phyloP scores from a whole-genome alignment of 64 coral and sea anemone species.

The Catalaphyllia jardinei region DNA sequence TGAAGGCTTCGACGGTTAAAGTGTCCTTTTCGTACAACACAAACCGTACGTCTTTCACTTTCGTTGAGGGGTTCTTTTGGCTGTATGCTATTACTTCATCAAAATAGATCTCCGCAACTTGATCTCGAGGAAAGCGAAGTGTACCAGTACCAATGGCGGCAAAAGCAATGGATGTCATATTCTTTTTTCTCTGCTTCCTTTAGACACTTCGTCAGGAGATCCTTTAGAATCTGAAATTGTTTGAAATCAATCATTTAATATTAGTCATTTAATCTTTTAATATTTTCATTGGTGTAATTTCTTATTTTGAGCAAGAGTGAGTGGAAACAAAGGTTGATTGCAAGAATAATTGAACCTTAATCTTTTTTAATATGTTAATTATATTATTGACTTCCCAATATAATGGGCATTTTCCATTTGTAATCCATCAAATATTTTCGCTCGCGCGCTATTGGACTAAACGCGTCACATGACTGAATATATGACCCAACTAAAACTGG shows the following conservation, averaged over 20 bases:
- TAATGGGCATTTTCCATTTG: no score
- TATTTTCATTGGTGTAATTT: no score
- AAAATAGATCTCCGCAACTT: slow-evolving; percentile 61
- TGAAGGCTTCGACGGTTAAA: slow-evolving; percentile 54
- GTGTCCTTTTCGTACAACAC: slow-evolving; percentile 63
- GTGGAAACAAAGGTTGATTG: no score
- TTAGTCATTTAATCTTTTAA: no score
- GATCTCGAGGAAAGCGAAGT: slow-evolving; percentile 50
- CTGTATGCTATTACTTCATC: slow-evolving; percentile 46
- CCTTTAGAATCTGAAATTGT: slow-evolving; percentile 1
- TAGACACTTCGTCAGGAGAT: slow-evolving; percentile 38
- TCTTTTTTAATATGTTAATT: no score
- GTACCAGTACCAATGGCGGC: slow-evolving; percentile 71
- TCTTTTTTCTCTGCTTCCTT: slow-evolving; percentile 21
- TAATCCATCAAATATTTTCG: no score
- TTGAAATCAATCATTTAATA: background rate
- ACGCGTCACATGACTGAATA: no score
- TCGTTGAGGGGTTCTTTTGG: background rate
- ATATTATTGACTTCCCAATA: no score
- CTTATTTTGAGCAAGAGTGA: no score
- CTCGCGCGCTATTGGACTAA: no score
- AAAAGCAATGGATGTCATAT: slow-evolving; percentile 54
- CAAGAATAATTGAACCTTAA: no score
- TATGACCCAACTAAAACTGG: no score
- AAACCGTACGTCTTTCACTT: slow-evolving; percentile 38